Evolutionary conservation across 2,113 vertebrate species (phyloP), one percentile per base, ranked within the genome.

Genomic region (Oryzias celebensis): DNA sequence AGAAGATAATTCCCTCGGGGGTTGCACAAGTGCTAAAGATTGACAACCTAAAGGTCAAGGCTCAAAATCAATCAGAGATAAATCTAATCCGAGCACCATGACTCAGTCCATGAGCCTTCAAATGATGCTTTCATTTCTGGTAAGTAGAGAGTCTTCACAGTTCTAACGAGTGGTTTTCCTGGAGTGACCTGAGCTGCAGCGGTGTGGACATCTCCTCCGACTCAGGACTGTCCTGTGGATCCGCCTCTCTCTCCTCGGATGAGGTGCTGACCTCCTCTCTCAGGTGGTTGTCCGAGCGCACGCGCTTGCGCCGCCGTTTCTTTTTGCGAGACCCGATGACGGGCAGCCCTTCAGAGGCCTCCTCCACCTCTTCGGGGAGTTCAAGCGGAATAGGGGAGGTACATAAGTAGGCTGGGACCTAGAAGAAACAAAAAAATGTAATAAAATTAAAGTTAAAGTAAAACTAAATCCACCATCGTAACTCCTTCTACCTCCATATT

Each of bases 311-410:
- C 1, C 88, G 81, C 0, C 86, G 75, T 62, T 91, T 93, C 83
- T 91, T 96, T 70, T 81, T 92, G 62, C 45, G 81, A 1, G 13
- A 74, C 1, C 70, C 77, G 1, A 4, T 1, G 1, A 57, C 69
- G 3, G 69, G 0, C 0, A 65, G 45, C 7, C 75, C 63, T 42
- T 71, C 69, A 0, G 22, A 2, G 12, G 64, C 61, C 28, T 71
- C 57, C 31, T 66, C 84, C 0, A 10, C 4, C 10, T 77, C 71
- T 0, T 56, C 78, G 1, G 71, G 64, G 31, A 3, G 26, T 3
- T 94, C 88, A 3, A 16, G 79, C 2, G 89, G 90, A 72, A 96
- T 93, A 4, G 95, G 94, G 3, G 94, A 98, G 0, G 94, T 94
- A 81, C 93, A 94, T 17, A 96, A 88, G 65, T 85, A 44, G 12